Base-by-base conservation (phyloP, 2,113 vertebrate species). In the Mesocricetus auratus region DNA sequence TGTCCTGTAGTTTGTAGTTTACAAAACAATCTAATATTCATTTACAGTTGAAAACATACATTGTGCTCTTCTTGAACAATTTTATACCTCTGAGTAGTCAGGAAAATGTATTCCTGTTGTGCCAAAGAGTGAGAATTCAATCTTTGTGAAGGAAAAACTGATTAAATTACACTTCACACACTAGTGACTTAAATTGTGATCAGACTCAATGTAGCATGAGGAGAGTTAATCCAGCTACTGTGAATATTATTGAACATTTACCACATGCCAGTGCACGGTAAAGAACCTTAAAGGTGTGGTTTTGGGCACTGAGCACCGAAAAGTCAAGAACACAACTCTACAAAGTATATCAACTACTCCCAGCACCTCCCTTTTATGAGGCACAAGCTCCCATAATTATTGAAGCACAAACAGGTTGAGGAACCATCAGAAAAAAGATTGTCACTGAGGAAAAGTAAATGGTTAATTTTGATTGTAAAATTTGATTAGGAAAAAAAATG, bases 91-190 rank as follows among this genome's bases (percentile, higher is more conserved):
- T 64, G 69, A 73, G 17, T 75, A 68, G 42, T 90, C 64, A 93
- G 87, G 75, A 91, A 77, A 90, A 93, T 78, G 86, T 75, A 93
- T 93, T 87, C 56, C 71, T 89, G 33, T 89, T 53, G 12, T 79
- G 68, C 73, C 53, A 82, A 90, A 93, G 71, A 94, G 69, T 91
- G 89, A 94, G 81, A 94, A 95, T 86, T 71, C 56, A 71, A 90
- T 95, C 64, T 96, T 92, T 94, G 47, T 92, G 89, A 90, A 94
- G 42, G 29, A 91, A 94, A 94, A 90, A 66, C 88, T 53, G 7
- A 97, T 94, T 91, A 95, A 94, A 94, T 74, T 93, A 93, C 81
- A 94, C 91, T 77, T 96, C 94, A 88, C 66, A 96, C 86, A 96
- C 75, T 89, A 73, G 42, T 89, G 36, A 95, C 93, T 97, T 89